A percentile compares a stretch with the other conserved stretches of the same genome.
phyloP scores from a whole-genome alignment of 1,140 invertebrate genomes.

The Magallana ariakensis region DNA sequence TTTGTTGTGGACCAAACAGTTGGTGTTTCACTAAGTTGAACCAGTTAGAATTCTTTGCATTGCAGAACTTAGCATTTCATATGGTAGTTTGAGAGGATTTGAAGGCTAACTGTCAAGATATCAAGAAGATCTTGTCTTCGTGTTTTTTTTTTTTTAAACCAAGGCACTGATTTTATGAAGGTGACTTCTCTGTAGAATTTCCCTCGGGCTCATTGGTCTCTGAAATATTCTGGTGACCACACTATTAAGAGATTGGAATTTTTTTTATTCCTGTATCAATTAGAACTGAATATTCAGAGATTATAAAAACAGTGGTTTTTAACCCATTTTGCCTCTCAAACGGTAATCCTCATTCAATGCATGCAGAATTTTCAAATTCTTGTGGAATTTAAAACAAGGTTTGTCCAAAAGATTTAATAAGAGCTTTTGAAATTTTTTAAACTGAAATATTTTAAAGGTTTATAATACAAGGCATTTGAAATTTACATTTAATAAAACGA shows the following conservation, averaged over 20 bases:
- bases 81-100: background rate
- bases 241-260: background rate
- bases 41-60: background rate
- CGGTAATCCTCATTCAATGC: slow-evolving; percentile 7
- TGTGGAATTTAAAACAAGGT: background rate
- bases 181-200: background rate
- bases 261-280: background rate
- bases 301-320: slow-evolving; percentile 3
- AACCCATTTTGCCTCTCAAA: background rate
- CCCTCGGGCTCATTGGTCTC: background rate
- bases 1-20: too few species aligned
- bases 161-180: background rate
- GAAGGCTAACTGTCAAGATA: background rate
- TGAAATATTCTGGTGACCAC: background rate
- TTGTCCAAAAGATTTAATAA: slow-evolving; percentile 9
- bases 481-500: background rate
- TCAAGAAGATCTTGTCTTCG: background rate
- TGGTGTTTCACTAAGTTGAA: too few species aligned
- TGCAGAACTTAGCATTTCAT: background rate
- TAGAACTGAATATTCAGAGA: background rate
- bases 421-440: slow-evolving; percentile 11
- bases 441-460: slow-evolving; percentile 33
- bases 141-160: background rate
- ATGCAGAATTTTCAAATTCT: slow-evolving; percentile 16
- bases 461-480: slow-evolving; percentile 24